Conservation (phyloP, 2,888 invertebrate genomes). For the Xestobium rufovillosum region DNA sequence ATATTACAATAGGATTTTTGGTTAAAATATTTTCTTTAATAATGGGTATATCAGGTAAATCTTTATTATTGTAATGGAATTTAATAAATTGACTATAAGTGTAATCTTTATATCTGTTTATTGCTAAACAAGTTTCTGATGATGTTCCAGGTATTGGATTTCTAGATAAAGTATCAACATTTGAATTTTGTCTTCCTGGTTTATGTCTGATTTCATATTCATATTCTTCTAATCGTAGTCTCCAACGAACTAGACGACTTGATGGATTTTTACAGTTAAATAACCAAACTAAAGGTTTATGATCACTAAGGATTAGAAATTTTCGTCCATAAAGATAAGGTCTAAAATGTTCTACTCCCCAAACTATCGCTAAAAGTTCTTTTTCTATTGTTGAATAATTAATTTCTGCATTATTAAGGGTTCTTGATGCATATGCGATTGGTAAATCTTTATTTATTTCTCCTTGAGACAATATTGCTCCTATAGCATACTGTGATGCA, state of each 20-base stretch:
- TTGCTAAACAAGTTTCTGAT: too few species aligned
- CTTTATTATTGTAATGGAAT: too few species aligned
- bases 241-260: constrained; percentile 30
- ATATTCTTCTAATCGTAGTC: constrained; percentile 29
- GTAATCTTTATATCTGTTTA: too few species aligned
- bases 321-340: constrained; percentile 31
- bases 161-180: constrained; percentile 28
- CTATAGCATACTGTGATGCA: constrained; percentile 28
- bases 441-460: too few species aligned
- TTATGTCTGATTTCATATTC: constrained; percentile 32
- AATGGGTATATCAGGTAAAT: too few species aligned
- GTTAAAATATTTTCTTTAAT: too few species aligned
- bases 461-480: constrained; percentile 27
- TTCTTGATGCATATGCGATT: constrained; percentile 32
- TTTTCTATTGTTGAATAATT: constrained; percentile 33
- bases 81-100: too few species aligned
- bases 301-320: constrained; percentile 30
- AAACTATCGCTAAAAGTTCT: constrained; percentile 32
- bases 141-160: too few species aligned
- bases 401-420: constrained; percentile 27
- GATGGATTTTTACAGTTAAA: too few species aligned
- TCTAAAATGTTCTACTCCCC: constrained; percentile 27
- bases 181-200: constrained; percentile 27
- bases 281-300: too few species aligned
- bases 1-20: too few species aligned